phyloP scores from a whole-genome alignment of 2,113 vertebrate species.

The Hassar affinis region DNA sequence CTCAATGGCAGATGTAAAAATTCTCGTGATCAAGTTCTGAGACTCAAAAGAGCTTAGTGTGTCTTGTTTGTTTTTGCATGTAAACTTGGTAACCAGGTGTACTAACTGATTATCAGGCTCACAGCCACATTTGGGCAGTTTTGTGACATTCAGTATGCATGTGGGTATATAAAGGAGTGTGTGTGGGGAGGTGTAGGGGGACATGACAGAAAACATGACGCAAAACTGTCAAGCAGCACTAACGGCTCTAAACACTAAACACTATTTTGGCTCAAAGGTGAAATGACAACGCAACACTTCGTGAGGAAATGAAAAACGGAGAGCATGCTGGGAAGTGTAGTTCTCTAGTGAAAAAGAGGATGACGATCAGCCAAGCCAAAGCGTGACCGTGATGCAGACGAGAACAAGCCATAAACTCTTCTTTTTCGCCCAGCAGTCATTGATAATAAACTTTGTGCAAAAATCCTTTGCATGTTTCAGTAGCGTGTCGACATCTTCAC shows the following conservation, averaged over 20 bases:
- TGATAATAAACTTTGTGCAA: neutral
- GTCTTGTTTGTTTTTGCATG: conserved; percentile 53
- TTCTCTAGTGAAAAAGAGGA: conserved; percentile 26
- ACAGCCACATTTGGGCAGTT: conserved; percentile 65
- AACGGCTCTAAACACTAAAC: neutral
- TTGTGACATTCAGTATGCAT: conserved; percentile 55
- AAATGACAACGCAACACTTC: conserved; percentile 13
- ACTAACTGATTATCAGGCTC: conserved; percentile 17
- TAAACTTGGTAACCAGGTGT: conserved; percentile 65
- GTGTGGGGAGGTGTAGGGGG: neutral
- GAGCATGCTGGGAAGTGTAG: conserved; percentile 42
- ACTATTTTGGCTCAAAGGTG: neutral
- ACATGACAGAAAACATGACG: neutral
- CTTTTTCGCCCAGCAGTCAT: neutral
- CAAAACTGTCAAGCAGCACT: conserved; percentile 16
- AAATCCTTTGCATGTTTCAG: neutral
- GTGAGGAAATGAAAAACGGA: conserved; percentile 19
- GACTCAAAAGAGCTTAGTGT: conserved; percentile 18
- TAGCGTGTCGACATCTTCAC: neutral
- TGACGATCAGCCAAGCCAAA: conserved; percentile 7
- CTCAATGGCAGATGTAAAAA: neutral
- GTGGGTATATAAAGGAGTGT: neutral
- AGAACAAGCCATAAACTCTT: neutral
- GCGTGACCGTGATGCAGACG: neutral
- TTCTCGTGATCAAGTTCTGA: neutral